Conservation (phyloP, 1,140 invertebrate species). For the Brachionus rubens region DNA sequence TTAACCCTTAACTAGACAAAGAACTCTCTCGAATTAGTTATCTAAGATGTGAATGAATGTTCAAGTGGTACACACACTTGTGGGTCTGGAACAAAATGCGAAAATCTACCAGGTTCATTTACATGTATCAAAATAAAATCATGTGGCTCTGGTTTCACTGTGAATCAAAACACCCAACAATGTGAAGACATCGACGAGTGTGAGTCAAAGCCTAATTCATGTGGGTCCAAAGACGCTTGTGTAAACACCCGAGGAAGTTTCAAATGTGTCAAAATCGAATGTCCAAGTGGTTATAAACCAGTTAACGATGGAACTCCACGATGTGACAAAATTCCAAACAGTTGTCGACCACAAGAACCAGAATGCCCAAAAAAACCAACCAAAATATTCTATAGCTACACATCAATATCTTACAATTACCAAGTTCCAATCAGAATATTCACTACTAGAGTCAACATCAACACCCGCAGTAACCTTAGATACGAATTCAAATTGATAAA, state of each 20-base stretch:
- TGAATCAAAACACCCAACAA: conserved; percentile 77
- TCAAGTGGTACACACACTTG: conserved; percentile 8
- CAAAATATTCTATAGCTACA: conserved; percentile 84
- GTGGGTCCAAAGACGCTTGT: conserved; percentile 72
- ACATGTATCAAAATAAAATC: conserved; percentile 67
- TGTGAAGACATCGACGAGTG: conserved; percentile 93
- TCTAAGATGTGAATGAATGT: conserved; percentile 45
- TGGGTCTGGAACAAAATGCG: conserved; percentile 21
- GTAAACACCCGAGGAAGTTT: conserved; percentile 82
- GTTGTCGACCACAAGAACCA: conserved; percentile 69
- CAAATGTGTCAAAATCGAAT: conserved; percentile 78
- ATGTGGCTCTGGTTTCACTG: conserved; percentile 91
- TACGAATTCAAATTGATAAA: conserved; percentile 70
- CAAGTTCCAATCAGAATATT: conserved; percentile 75
- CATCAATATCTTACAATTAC: conserved; percentile 79
- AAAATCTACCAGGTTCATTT: conserved; percentile 46
- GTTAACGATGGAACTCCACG: conserved; percentile 68
- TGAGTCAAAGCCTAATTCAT: conserved; percentile 65
- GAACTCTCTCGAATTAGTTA: too few species aligned
- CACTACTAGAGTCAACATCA: conserved; percentile 70
- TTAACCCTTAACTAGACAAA: neutral
- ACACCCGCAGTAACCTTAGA: conserved; percentile 66
- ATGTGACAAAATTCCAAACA: conserved; percentile 70
- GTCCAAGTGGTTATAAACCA: conserved; percentile 74
- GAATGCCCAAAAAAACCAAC: conserved; percentile 73